These are phyloP conservation scores for Lasioglossum figueresi DNA, from an alignment of 2,888 invertebrate genomes.

Conservation along the genomic window DNA sequence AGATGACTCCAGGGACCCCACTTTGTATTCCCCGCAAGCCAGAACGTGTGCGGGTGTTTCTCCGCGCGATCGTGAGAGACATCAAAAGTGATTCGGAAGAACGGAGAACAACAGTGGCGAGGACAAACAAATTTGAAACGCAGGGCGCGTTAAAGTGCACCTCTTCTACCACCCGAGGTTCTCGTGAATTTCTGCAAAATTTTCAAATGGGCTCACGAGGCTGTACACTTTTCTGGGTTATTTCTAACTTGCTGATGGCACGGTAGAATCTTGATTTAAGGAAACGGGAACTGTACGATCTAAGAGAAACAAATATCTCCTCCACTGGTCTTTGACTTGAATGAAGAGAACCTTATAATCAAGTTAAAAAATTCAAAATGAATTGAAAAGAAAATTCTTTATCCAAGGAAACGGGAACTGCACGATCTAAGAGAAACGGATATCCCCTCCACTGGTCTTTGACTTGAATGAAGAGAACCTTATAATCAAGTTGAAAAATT, in stretches of 20 bases:
- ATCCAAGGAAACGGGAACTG: no score
- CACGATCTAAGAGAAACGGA: no score
- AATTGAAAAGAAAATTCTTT: no score
- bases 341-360: no score
- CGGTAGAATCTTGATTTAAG: no score
- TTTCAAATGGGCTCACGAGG: background rate
- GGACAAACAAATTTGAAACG: constrained; percentile 26
- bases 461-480: no score
- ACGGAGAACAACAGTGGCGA: constrained; percentile 33
- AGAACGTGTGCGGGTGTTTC: constrained; percentile 63
- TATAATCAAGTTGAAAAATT: background rate
- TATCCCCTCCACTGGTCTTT: no score
- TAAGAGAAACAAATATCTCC: no score
- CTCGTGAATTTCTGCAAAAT: background rate
- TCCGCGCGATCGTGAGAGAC: constrained; percentile 48
- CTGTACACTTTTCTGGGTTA: background rate
- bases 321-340: no score
- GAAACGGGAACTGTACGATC: no score
- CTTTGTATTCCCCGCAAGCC: constrained; percentile 52
- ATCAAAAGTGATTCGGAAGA: constrained; percentile 37
- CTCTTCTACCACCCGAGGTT: background rate
- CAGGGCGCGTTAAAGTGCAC: background rate
- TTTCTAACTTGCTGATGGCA: no score
- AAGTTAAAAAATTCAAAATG: background rate
- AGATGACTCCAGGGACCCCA: constrained; percentile 76